Evolutionary conservation across 2,113 vertebrate species (phyloP).

Genomic region (Psophia crepitans): DNA sequence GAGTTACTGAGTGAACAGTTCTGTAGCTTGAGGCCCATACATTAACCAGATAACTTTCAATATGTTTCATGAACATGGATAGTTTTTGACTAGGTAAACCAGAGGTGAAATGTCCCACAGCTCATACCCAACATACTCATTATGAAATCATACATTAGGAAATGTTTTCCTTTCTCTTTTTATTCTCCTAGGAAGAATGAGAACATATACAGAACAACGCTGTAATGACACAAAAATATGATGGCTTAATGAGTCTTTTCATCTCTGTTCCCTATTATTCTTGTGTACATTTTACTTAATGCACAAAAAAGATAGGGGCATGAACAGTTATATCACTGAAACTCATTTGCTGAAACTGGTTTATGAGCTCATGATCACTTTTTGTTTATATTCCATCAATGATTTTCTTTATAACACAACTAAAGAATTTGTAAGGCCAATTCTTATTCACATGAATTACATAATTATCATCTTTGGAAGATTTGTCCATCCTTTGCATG

Average conservation of each 20-base stretch:
- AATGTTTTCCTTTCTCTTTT: neutral
- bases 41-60: neutral
- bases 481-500: neutral
- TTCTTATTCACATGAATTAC: neutral
- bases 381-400: slow-evolving; percentile 7
- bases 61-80: neutral
- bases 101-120: neutral
- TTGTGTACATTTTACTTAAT: neutral
- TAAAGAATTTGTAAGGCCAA: neutral
- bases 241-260: neutral
- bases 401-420: neutral
- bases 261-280: neutral
- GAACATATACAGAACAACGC: neutral
- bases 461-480: neutral
- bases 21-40: neutral
- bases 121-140: neutral
- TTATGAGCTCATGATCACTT: neutral
- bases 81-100: neutral
- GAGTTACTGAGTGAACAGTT: neutral
- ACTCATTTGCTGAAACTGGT: neutral
- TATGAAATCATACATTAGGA: neutral
- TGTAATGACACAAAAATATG: neutral
- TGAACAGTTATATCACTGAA: neutral
- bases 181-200: neutral
- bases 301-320: neutral